Evolutionary conservation across 2,113 vertebrate genomes (phyloP).

Genomic region (Leptodactylus fuscus): DNA sequence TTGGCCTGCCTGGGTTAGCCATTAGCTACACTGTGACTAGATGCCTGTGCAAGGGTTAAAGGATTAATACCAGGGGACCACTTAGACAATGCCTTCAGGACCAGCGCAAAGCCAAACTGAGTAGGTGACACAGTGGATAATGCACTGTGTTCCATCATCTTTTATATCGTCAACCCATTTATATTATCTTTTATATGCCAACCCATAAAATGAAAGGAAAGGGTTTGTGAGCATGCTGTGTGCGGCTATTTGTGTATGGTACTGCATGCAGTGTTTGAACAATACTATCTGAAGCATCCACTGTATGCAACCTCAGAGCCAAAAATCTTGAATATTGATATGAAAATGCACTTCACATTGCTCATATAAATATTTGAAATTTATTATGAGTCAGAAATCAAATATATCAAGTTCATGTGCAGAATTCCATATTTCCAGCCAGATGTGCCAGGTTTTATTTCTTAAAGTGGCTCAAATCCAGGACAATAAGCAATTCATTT

Average conservation of each 20-base stretch:
- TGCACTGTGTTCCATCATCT: too few species aligned
- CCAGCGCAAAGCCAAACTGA: too few species aligned
- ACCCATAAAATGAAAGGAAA: too few species aligned
- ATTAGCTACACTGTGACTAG: too few species aligned
- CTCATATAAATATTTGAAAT: slow-evolving; percentile 59
- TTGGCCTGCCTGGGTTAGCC: too few species aligned
- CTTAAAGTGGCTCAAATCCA: slow-evolving; percentile 61
- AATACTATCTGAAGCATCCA: slow-evolving; percentile 22
- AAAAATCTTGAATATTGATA: slow-evolving; percentile 30
- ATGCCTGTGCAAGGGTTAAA: too few species aligned
- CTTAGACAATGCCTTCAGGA: too few species aligned
- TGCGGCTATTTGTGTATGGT: neutral
- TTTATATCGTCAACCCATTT: too few species aligned
- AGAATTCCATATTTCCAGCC: slow-evolving; percentile 62
- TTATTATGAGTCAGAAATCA: slow-evolving; percentile 61
- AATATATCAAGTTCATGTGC: slow-evolving; percentile 62
- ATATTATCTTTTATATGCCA: too few species aligned
- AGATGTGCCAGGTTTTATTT: slow-evolving; percentile 63
- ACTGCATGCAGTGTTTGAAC: neutral
- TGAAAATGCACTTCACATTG: slow-evolving; percentile 42
- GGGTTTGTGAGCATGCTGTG: too few species aligned
- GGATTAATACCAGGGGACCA: too few species aligned
- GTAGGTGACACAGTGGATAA: too few species aligned
- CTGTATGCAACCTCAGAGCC: slow-evolving; percentile 18
- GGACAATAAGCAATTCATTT: slow-evolving; percentile 24